Base-by-base conservation (phyloP, 2,888 invertebrate genomes). In the Hydrotaea diabolus region DNA sequence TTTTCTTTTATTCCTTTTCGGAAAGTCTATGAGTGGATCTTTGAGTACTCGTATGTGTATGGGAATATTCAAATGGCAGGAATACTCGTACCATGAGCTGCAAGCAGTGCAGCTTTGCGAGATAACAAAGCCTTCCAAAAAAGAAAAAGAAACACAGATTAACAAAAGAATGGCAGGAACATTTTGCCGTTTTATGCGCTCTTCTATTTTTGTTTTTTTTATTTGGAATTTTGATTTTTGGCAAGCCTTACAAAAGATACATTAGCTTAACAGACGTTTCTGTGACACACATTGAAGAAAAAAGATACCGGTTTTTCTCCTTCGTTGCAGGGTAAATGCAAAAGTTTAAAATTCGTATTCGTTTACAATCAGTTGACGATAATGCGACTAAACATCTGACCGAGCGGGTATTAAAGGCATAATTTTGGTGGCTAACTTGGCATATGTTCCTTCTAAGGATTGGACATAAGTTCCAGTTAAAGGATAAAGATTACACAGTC, bases 171-270 rank as follows among this genome's bases (percentile, higher is more conserved):
- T 77, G 57, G 71, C 76, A 78, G n/a, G 26, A 78, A 46, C 69
- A 69, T 46, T 69, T 69, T 69, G 21, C 69, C 43, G 69, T 23
- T 46, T 69, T 46, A 46, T 69, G n/a, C 46, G 15, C 23, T 66
- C 19, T 11, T 9, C n/a, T n/a, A n/a, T 36, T 2, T 36, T 8
- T 19, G 4, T 7, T n/a, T 43, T 66, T 43, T 21, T 39, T 1
- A 39, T 1, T 46, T 19, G 21, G 46, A 7, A 15, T 36, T 43
- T 66, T 62, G 15, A 19, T 78, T 81, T 85, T 82, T 85, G 85
- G 85, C 85, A 85, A 76, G 75, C 79, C 73, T 82, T 77, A 82
- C 85, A 82, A 85, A 82, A 74, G 85, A 85, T 85, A 71, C 85
- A 85, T 82, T 85, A 82, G 85, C 77, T 82, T 62, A 82, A 82